These are phyloP conservation scores for Zophobas atratus DNA, from an alignment of 1,140 invertebrate genomes.

Conservation along the genomic window DNA sequence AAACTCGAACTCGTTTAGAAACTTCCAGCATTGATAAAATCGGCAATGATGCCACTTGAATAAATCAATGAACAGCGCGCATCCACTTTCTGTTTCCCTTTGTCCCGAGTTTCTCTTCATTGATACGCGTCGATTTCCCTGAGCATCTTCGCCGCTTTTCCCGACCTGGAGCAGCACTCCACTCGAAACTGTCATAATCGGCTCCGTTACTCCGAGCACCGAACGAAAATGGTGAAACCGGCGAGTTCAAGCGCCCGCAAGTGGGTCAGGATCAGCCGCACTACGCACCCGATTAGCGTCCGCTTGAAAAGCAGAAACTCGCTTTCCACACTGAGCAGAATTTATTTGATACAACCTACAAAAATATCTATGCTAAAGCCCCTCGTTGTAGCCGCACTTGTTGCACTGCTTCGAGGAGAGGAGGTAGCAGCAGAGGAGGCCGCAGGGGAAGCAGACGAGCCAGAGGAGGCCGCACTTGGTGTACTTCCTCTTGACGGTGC, in stretches of 20 bases:
- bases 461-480: background rate
- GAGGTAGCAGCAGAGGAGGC: constrained; percentile 6
- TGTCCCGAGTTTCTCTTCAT: too few species aligned
- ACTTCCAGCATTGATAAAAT: too few species aligned
- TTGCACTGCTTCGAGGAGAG: background rate
- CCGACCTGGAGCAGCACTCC: too few species aligned
- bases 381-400: constrained; percentile 12
- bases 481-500: background rate
- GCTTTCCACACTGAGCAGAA: background rate
- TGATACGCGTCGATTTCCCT: too few species aligned
- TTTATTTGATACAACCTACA: constrained; percentile 7
- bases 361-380: background rate
- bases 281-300: background rate
- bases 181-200: too few species aligned
- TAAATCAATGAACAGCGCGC: too few species aligned
- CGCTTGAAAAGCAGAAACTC: background rate
- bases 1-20: too few species aligned
- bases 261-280: background rate
- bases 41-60: too few species aligned
- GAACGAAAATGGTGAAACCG: too few species aligned
- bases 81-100: too few species aligned
- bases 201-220: too few species aligned
- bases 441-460: background rate
- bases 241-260: background rate
- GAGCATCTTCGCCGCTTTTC: too few species aligned